Evolutionary conservation across 1,140 invertebrate species (phyloP), one percentile per base, ranked within the genome.

Genomic region (Ostrea edulis): DNA sequence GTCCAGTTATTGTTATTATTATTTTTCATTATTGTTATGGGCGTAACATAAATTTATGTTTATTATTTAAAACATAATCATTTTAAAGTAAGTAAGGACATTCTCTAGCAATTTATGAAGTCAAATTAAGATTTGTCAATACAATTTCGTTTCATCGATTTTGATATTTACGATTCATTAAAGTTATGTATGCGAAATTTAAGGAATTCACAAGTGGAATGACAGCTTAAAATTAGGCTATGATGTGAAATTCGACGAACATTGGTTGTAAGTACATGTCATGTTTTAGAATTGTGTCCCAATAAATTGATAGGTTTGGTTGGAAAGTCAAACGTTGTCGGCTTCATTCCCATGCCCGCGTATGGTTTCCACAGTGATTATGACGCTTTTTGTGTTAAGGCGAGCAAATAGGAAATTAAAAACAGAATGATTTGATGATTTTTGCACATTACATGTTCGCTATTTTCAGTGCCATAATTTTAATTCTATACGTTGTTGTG

Each of bases 331-430:
- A 5, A 58, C 3, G 14, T 0, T 58, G 55, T 58, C 4, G 14
- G 4, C 14, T 58, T 14, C 14, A 4, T 20, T 14, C 14, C 8
- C 55, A 3, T 20, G 20, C 2, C 55, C 11, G 55, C 12, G 22
- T 12, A 8, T 71, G 68, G 68, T 71, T 71, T 71, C 68, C 68
- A 71, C 68, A 71, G 68, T 71, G 68, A 71, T 71, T 71, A 71
- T 35, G 68, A 71, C 68, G 68, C 68, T 71, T 8, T 25, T 29
- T 29, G 68, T 12, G 25, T 22, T 8, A 29, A 71, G 29, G 22
- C 22, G n/a, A 71, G 3, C 68, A 71, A 2, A 29, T 71, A 29
- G 9, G 14, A 8, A 58, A 14, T 20, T 1, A 58, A 58, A 58
- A 58, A 58, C 55, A 58, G 4, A 58, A 20, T 14, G 14, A 17